Conservation (phyloP, 2,888 invertebrate genomes). For the Synergus gifuensis region DNA sequence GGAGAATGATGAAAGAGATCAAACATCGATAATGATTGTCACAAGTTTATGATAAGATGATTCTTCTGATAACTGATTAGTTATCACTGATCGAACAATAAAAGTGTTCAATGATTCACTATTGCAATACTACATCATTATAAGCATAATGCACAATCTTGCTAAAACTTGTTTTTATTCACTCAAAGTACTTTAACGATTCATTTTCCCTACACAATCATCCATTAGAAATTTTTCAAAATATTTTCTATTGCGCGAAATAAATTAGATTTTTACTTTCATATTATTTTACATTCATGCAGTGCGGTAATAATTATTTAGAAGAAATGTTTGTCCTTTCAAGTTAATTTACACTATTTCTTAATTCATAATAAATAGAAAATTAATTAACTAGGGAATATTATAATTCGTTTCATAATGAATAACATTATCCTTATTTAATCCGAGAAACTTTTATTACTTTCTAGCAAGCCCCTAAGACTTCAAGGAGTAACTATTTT, state of each 20-base stretch:
- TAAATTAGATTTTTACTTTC: too few species aligned
- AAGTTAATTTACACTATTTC: too few species aligned
- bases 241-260: too few species aligned
- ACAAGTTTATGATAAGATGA: slow-evolving; percentile 4
- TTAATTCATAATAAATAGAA: too few species aligned
- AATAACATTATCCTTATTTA: not conserved
- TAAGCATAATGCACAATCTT: not conserved
- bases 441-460: not conserved
- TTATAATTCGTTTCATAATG: not conserved
- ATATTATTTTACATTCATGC: too few species aligned
- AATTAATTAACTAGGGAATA: too few species aligned
- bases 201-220: not conserved
- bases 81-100: not conserved
- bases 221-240: not conserved
- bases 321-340: too few species aligned
- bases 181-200: not conserved
- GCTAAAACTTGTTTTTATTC: not conserved
- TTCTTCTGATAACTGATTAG: not conserved
- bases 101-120: not conserved
- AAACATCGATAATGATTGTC: not conserved
- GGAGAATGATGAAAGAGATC: not conserved
- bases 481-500: not conserved
- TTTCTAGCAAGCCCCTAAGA: not conserved
- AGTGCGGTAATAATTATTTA: too few species aligned
- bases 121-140: not conserved